Base-by-base conservation (phyloP, 2,797 vertebrate species). In the Bovichtus diacanthus region DNA sequence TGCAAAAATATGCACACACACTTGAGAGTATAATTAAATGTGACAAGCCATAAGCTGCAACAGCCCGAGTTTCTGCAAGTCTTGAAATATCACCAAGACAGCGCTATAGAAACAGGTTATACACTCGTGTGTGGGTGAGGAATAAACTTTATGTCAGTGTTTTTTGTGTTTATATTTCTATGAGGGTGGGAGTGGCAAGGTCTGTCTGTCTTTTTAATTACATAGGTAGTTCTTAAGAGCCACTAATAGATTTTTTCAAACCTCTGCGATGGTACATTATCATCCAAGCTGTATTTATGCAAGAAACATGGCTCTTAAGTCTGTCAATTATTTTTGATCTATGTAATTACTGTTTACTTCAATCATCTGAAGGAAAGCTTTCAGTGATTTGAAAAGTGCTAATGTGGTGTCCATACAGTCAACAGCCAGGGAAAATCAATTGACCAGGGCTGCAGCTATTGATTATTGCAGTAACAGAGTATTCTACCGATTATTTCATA, bases 1-100 rank as follows among this genome's bases (percentile, higher is more conserved):
- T 61, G 18, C 60, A 71, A 70, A 76, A 47, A 67, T 49, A 21
- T 54, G 49, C 39, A 0, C 4, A 10, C 51, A 68, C 36, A 29
- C 21, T 27, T 15, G 19, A 36, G 87, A 85, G 46, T 25, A 10
- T 88, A 84, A 93, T 89, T 66, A 68, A 84, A 90, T 76, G 63
- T 91, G 90, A 88, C 85, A 88, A 81, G 86, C 74, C 78, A 80
- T 56, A 10, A 74, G 76, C 75, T 59, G 71, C 82, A 88, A 82
- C 66, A 80, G 77, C 64, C 70, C 31, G 74, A 82, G 81, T 87
- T 74, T 75, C 76, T 81, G 46, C 74, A 78, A 75, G 80, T 85
- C 78, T 78, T 77, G 63, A 86, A 87, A 78, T 83, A 90, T 83
- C 74, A 86, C 76, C n/a, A 64, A 72, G 74, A 73, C 65, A 81